Evolutionary conservation across 2,888 invertebrate species (phyloP), one percentile per base, ranked within the genome.

Genomic region (Antheraea assamensis): DNA sequence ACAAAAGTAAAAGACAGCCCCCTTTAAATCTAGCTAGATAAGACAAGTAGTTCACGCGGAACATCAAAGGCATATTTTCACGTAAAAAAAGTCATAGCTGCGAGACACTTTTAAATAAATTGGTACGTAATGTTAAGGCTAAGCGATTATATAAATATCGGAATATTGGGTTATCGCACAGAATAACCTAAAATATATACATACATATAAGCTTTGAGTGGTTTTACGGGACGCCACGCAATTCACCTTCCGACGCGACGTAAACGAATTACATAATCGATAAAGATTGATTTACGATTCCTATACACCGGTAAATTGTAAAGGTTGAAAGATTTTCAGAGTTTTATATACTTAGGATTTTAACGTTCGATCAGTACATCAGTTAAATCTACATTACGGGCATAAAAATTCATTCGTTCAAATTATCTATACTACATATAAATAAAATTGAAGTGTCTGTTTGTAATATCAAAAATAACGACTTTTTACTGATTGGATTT

Each of bases 231-330:
- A 35, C 35, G 35, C 5, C 68, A 68, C 68, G 68, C 68, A 68
- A 35, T 35, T 68, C n/a, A 68, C 68, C 35, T 35, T 35, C 35
- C n/a, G 35, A 68, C 68, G 35, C n/a, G 35, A 68, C 68, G 35
- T 68, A 35, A 68, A 68, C 35, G 68, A 35, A 68, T 68, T 68
- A 68, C 68, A 21, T 35, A 68, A 68, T 35, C 35, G 68, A 68
- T 68, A 68, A 35, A 68, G 68, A 68, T 68, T 68, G 68, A 68
- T 68, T 68, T 68, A 68, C 35, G 68, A 35, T 35, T 68, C 19
- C 8, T 35, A 66, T 66, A 68, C n/a, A 35, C 1, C 19, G 35
- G 68, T 35, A 13, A 35, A 68, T 10, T 35, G 35, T 61, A 61
- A 61, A 31, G 35, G 35, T 10, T 68, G n/a, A 35, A 68, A 35